Conservation (phyloP, 2,888 invertebrate genomes). For the Shargacucullia verbasci region DNA sequence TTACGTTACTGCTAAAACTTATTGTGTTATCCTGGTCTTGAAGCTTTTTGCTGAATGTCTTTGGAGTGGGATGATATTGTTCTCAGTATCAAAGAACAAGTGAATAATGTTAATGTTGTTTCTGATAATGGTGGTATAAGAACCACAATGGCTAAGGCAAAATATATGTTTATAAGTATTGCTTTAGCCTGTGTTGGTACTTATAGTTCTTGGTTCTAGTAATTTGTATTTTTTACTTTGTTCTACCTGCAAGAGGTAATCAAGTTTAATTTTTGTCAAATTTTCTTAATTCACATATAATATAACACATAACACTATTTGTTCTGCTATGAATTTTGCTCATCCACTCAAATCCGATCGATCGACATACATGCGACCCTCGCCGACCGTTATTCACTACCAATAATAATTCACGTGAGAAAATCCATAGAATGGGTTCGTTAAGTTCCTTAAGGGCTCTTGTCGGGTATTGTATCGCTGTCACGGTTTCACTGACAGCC, state of each 20-base stretch:
- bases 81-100: slow-evolving; percentile 6
- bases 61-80: slow-evolving; percentile 17
- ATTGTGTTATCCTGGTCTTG: slow-evolving; percentile 38
- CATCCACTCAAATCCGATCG: slow-evolving; percentile 41
- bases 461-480: slow-evolving; percentile 76
- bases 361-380: slow-evolving; percentile 49
- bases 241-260: too few relatives aligned
- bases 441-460: slow-evolving; percentile 84
- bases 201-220: too few relatives aligned
- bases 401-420: slow-evolving; percentile 83
- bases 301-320: slow-evolving; percentile 17
- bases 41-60: slow-evolving; percentile 27
- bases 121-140: not conserved
- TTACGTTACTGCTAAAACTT: slow-evolving; percentile 47
- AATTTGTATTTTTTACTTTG: too few relatives aligned
- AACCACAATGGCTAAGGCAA: too few relatives aligned
- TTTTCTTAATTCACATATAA: too few relatives aligned
- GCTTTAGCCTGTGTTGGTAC: too few relatives aligned
- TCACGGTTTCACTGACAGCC: slow-evolving; percentile 73
- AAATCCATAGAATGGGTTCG: slow-evolving; percentile 86
- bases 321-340: slow-evolving; percentile 27
- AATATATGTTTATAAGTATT: too few relatives aligned
- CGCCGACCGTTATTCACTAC: slow-evolving; percentile 51
- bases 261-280: too few relatives aligned
- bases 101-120: slow-evolving; percentile 3